These are phyloP conservation scores for Trachelus tabidus DNA, from an alignment of 2,888 invertebrate species.

Conservation along the genomic window DNA sequence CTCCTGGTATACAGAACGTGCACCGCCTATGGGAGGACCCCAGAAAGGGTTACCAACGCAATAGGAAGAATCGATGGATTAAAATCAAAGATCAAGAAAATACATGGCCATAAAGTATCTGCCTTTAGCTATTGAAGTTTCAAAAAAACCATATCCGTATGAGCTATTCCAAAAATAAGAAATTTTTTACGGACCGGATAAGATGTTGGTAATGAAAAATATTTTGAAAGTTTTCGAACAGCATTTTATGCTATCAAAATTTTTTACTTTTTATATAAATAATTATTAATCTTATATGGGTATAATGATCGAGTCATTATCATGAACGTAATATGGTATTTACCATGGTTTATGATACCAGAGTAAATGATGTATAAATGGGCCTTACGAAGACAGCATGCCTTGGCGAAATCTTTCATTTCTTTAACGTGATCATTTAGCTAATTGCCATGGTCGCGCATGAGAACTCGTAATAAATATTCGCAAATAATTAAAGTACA, in stretches of 20 bases:
- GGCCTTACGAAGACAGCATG: slow-evolving; percentile 12
- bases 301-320: not conserved
- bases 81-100: slow-evolving; percentile 16
- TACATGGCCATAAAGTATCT: not conserved
- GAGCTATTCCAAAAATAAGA: not conserved
- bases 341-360: not conserved
- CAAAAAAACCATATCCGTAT: not conserved
- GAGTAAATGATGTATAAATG: not conserved
- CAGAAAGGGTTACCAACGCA: not conserved
- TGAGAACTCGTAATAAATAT: slow-evolving; percentile 53
- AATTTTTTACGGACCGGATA: not conserved
- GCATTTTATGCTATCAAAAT: not conserved
- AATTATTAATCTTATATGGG: not conserved
- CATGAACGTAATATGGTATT: not conserved
- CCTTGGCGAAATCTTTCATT: slow-evolving; percentile 41
- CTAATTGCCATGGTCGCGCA: slow-evolving; percentile 52
- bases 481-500: slow-evolving; percentile 44
- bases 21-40: not conserved
- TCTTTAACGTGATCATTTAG: slow-evolving; percentile 44
- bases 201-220: not conserved
- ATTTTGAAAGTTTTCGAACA: no score
- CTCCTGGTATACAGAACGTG: not conserved
- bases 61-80: slow-evolving; percentile 28
- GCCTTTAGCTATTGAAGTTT: not conserved
- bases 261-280: not conserved